Conservation (phyloP, 1,140 invertebrate genomes). For the Bombus difficillimus region DNA sequence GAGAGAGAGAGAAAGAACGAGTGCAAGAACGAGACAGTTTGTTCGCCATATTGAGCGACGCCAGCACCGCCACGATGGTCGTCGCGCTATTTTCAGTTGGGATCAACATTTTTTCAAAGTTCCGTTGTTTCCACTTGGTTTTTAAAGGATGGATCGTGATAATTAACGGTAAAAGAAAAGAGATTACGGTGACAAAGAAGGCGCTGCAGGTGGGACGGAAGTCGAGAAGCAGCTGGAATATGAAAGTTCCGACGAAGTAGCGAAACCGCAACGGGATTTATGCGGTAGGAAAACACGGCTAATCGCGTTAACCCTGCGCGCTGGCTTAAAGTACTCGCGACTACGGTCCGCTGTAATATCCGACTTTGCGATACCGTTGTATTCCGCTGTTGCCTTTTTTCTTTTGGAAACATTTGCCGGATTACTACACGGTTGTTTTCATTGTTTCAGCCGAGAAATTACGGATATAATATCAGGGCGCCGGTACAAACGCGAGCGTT, state of each 20-base stretch:
- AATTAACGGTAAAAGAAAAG: slow-evolving; percentile 6
- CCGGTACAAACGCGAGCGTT: background rate
- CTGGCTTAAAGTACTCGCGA: slow-evolving; percentile 16
- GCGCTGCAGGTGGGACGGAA: too few relatives aligned
- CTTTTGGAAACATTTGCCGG: background rate
- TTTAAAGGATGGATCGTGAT: background rate
- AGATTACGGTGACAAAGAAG: background rate
- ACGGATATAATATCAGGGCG: slow-evolving; percentile 12
- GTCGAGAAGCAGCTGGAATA: background rate
- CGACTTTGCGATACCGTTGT: background rate
- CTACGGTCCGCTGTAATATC: background rate
- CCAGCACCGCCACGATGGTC: slow-evolving; percentile 13
- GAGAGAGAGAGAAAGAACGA: background rate
- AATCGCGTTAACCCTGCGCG: slow-evolving; percentile 39
- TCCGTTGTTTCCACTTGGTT: background rate
- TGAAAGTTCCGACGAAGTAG: slow-evolving; percentile 37
- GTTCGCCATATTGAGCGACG: slow-evolving; percentile 48
- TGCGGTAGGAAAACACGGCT: slow-evolving; percentile 30
- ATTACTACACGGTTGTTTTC: slow-evolving; percentile 31
- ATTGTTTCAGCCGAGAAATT: slow-evolving; percentile 31
- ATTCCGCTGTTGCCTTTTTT: background rate
- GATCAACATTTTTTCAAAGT: background rate
- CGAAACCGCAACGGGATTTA: slow-evolving; percentile 23
- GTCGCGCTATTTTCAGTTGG: slow-evolving; percentile 29
- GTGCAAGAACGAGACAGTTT: background rate